These are phyloP conservation scores for Papilio gigon DNA, from an alignment of 2,888 invertebrate species.

Conservation along the genomic window DNA sequence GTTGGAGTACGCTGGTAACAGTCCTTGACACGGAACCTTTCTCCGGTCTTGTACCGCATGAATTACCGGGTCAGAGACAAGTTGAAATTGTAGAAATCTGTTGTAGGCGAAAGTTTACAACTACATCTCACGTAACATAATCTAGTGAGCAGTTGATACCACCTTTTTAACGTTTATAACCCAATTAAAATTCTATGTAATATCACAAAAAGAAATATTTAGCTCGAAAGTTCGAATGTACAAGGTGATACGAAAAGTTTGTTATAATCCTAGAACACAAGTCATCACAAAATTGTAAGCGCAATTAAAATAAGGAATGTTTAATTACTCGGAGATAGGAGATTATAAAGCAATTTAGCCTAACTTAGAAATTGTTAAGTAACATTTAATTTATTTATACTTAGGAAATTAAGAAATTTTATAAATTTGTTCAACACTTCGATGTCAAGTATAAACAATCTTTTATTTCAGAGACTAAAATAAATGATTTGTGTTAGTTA, in stretches of 20 bases:
- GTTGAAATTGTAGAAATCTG: constrained; percentile 14
- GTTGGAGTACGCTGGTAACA: constrained; percentile 7
- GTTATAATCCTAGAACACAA: neutral
- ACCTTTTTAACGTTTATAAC: neutral
- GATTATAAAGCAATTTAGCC: neutral
- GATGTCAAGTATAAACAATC: neutral
- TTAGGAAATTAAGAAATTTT: neutral
- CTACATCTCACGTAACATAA: too few species aligned
- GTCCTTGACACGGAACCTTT: constrained; percentile 10
- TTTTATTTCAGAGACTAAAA: too few species aligned
- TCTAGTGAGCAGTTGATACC: neutral
- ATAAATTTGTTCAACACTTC: neutral
- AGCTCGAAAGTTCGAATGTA: neutral
- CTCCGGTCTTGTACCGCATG: constrained; percentile 11
- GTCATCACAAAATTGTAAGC: neutral
- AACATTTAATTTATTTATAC: neutral
- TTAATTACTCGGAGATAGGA: constrained; percentile 8
- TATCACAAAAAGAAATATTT: neutral
- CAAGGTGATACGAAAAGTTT: neutral
- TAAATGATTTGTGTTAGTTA: too few species aligned
- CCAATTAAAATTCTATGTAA: neutral
- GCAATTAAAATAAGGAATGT: neutral
- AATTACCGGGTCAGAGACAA: constrained; percentile 1
- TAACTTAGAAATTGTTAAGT: neutral
- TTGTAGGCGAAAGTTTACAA: neutral